A percentile compares a stretch with the other conserved stretches of the same genome.
Evolutionary conservation across 2,113 vertebrate genomes (phyloP).

Genomic region (Phasianus colchicus): DNA sequence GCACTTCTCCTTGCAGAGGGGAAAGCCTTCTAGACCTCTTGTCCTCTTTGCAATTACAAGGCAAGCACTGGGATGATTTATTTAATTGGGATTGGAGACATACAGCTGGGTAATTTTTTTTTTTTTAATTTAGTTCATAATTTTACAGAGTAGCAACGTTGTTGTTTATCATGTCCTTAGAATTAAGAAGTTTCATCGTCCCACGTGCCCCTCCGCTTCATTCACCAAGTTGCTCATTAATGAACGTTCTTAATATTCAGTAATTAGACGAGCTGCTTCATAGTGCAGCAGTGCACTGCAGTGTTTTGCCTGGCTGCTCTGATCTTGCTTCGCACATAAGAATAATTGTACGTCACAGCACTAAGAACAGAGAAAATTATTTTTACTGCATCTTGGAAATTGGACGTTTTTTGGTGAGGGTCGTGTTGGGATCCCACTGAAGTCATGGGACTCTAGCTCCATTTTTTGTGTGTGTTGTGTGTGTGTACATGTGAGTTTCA

Average conservation of each 20-base stretch:
- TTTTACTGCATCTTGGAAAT: not conserved
- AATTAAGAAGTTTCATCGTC: slow-evolving; percentile 36
- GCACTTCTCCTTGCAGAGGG: not conserved
- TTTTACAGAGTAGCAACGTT: slow-evolving; percentile 1
- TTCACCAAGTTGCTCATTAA: slow-evolving; percentile 25
- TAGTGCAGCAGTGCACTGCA: not conserved
- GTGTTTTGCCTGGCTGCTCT: slow-evolving; percentile 3
- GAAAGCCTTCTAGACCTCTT: not conserved
- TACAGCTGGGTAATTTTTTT: not conserved
- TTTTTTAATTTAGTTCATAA: not conserved
- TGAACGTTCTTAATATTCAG: not conserved
- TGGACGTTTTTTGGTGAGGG: not conserved
- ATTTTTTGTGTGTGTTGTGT: not conserved
- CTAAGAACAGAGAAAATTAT: not conserved
- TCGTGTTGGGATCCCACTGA: not conserved
- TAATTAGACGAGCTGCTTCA: not conserved
- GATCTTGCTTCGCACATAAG: not conserved
- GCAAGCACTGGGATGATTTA: not conserved
- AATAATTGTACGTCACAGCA: not conserved
- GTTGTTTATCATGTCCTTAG: slow-evolving; percentile 22
- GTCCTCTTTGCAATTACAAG: not conserved
- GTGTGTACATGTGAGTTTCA: not conserved
- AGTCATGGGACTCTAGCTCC: not conserved
- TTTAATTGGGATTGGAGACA: not conserved
- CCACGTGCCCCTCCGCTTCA: slow-evolving; percentile 8